Percentiles rank a stretch among this genome's conserved stretches.
phyloP scores from a whole-genome alignment of 2,888 invertebrate species.

The Agrotis segetum region DNA sequence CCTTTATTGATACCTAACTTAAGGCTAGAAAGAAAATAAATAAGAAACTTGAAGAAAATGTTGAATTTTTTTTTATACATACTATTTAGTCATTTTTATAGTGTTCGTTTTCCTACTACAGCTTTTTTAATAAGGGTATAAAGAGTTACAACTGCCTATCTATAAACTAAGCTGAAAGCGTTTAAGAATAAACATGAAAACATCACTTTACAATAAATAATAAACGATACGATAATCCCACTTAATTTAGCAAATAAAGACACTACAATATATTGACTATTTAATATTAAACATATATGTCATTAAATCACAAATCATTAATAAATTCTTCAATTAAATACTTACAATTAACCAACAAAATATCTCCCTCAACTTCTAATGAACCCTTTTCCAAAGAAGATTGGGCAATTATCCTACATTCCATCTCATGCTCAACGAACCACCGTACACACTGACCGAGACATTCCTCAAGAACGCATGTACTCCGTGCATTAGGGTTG shows the following conservation, averaged over 20 bases:
- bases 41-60: background rate
- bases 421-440: slow-evolving; percentile 9
- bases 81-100: background rate
- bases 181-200: too few species aligned
- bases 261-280: too few species aligned
- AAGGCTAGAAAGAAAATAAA: background rate
- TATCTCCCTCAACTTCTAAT: background rate
- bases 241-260: too few species aligned
- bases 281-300: too few species aligned
- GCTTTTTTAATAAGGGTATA: too few species aligned
- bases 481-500: slow-evolving; percentile 36
- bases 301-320: too few species aligned
- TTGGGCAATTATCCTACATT: slow-evolving; percentile 3
- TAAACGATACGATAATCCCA: too few species aligned
- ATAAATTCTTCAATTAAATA: too few species aligned
- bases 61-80: background rate
- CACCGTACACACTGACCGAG: slow-evolving; percentile 45
- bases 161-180: too few species aligned
- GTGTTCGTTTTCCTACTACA: background rate
- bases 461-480: slow-evolving; percentile 44
- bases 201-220: too few species aligned
- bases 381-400: background rate
- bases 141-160: too few species aligned
- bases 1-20: slow-evolving; percentile 14
- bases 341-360: too few species aligned